phyloP scores from a whole-genome alignment of 2,113 vertebrate species.

The Meles meles region DNA sequence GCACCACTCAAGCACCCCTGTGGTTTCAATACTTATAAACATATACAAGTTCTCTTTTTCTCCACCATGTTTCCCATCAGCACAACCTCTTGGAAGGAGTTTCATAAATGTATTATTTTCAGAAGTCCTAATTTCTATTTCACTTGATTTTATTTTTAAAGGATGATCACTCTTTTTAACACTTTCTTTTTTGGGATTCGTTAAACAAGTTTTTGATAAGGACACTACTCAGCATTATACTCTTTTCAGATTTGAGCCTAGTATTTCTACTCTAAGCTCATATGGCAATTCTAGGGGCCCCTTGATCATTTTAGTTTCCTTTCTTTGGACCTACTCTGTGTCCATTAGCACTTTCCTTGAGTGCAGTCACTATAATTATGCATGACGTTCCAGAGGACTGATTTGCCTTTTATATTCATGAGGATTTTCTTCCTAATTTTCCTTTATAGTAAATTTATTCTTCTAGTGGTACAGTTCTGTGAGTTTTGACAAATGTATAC shows the following conservation, averaged over 20 bases:
- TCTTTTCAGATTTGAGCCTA: neutral
- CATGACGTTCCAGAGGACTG: neutral
- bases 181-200: neutral
- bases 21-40: neutral
- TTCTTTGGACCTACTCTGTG: neutral
- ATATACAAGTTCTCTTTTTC: neutral
- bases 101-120: neutral
- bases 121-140: neutral
- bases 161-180: neutral
- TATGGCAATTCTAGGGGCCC: neutral
- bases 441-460: neutral
- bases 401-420: neutral
- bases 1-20: neutral
- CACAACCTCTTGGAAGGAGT: neutral
- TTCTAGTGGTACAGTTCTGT: neutral
- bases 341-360: neutral
- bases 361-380: neutral
- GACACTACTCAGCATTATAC: neutral
- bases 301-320: neutral
- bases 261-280: neutral
- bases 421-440: neutral
- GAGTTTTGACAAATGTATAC: neutral
- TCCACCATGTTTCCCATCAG: neutral
- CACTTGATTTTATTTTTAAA: neutral
- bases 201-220: neutral